Evolutionary conservation across 2,113 vertebrate species (phyloP), one percentile per base, ranked within the genome.

Genomic region (Mugil cephalus): DNA sequence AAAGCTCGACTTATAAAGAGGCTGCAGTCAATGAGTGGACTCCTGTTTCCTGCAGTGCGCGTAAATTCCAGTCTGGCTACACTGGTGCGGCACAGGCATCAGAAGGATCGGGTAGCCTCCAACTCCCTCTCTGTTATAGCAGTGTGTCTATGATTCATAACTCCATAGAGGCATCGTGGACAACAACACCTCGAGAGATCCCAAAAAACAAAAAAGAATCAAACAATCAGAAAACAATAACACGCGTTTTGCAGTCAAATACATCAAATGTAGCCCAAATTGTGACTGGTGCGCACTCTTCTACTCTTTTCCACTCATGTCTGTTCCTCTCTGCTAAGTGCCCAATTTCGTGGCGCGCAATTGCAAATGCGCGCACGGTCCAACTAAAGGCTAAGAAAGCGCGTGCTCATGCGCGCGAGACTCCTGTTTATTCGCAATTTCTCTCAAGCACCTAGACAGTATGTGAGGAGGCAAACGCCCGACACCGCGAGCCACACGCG

Each of bases 1-100:
- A 55, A 19, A 24, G 38, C 79, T 59, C 55, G 35, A 77, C 74
- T 79, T 66, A n/a, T n/a, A 39, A 18, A 73, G 62, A 60, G 60
- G 76, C 80, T 85, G 88, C 86, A 82, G 85, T 85, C 83, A 68
- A 56, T 79, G 84, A 88, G 66, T 79, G 88, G 84, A 91, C 79
- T 88, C 80, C 69, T 47, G 77, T 80, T 88, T 82, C 87, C 86
- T 89, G 90, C 90, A 89, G 85, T 87, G 87, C 80, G 87, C 83
- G 87, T 83, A 84, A 80, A 89, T 89, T 68, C 43, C 69, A 72
- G 81, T 43, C 78, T 65, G 84, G 77, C 69, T 60, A 79, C 80
- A 75, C 70, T 51, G 71, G 84, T 72, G 83, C 79, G 67, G 77
- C 77, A 54, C 74, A 39, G 62, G 69, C 64, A 69, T 76, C 52